Base-by-base conservation (phyloP, 2,888 invertebrate species). In the Thalpophila matura region DNA sequence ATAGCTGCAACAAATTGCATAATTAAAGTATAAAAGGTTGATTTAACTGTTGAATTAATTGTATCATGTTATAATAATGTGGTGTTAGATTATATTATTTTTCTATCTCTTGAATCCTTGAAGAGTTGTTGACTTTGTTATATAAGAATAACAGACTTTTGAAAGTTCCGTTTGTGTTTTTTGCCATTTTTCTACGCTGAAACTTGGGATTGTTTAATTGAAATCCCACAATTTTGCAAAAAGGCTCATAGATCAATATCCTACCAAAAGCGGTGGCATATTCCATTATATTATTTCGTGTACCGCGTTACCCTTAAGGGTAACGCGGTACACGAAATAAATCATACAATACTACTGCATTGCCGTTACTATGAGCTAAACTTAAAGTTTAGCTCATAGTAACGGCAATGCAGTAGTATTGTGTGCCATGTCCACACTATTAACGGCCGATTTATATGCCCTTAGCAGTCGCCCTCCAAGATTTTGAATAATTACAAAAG, bases 401-500 rank as follows among this genome's bases (percentile, higher is more conserved):
- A 83, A 81, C 82, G 83, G 79, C 85, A 80, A 82, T 60, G 80
- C 85, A 79, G 79, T 78, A 80, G 89, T 88, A 92, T 93, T 93
- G 91, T 91, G 87, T 83, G 84, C 84, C 87, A 82, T 89, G 91
- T 93, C 91, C 87, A 84, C 91, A 87, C 91, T 91, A 91, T 91
- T 91, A 90, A 87, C 86, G 85, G 85, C 75, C 87, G 88, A 91
- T 91, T 91, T 92, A 92, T 91, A 89, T 88, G 85, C 89, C 90
- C 86, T 86, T 91, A 89, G 87, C 87, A 83, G 88, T 85, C 80
- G 79, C 85, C 83, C 82, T 79, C 70, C 72, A 66, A 82, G 80
- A 83, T 88, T 90, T 88, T 91, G 91, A 91, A 93, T 92, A 92
- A 92, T 92, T 92, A 91, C 88, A 88, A 88, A 77, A 82, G 88